Evolutionary conservation across 2,113 vertebrate genomes (phyloP).

Genomic region (Candoia aspera): DNA sequence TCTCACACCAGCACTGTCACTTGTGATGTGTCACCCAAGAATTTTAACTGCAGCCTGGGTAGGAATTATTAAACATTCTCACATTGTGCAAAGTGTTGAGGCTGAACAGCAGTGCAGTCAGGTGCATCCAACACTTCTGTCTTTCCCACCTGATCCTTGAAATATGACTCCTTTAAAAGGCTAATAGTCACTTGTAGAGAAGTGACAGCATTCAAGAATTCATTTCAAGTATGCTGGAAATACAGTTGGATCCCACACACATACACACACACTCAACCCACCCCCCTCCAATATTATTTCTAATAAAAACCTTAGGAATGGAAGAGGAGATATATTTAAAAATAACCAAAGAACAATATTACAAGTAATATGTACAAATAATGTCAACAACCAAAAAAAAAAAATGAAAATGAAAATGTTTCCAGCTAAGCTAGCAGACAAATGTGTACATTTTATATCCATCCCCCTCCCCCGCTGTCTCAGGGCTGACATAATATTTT

Average conservation of each 20-base stretch:
- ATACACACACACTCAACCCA: neutral
- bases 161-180: conserved; percentile 76
- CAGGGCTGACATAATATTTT: conserved; percentile 46
- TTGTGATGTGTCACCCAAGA: conserved; percentile 81
- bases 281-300: neutral
- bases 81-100: conserved; percentile 81
- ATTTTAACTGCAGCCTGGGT: conserved; percentile 79
- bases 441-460: conserved; percentile 5
- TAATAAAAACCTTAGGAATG: neutral
- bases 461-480: conserved; percentile 14
- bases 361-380: conserved; percentile 35
- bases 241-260: conserved; percentile 48
- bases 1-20: conserved; percentile 78
- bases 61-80: conserved; percentile 86
- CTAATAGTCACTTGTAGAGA: conserved; percentile 74
- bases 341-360: neutral
- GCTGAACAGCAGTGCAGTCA: conserved; percentile 81
- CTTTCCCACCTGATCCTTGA: conserved; percentile 81
- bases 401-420: conserved; percentile 28
- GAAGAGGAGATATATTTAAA: conserved; percentile 8
- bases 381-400: conserved; percentile 29
- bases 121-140: conserved; percentile 80
- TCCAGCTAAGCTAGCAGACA: conserved; percentile 25
- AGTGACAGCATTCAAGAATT: conserved; percentile 70
- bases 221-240: conserved; percentile 69